Conservation (phyloP, 2,888 invertebrate species). For the Scelioninae gen. 1 region DNA sequence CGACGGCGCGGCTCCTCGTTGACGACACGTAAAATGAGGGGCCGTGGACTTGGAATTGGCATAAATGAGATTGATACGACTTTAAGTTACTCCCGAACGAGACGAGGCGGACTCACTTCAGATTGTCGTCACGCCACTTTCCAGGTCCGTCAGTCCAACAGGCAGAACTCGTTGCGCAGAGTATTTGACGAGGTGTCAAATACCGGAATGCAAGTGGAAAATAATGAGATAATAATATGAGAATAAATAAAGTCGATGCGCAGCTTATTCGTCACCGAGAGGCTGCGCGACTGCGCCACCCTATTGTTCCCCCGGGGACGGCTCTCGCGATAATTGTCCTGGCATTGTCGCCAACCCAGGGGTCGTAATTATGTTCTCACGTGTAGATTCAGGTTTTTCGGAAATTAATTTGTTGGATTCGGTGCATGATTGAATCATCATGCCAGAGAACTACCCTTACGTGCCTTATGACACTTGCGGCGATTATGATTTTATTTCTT, state of each 20-base stretch:
- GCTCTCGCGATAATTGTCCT: constrained; percentile 54
- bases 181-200: constrained; percentile 70
- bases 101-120: constrained; percentile 69
- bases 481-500: background rate
- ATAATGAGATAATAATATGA: constrained; percentile 72
- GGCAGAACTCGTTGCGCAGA: constrained; percentile 70
- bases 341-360: constrained; percentile 37
- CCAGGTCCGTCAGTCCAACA: constrained; percentile 52
- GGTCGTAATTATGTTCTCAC: constrained; percentile 65
- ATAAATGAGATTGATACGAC: constrained; percentile 84
- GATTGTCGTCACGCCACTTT: constrained; percentile 80
- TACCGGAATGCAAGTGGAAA: constrained; percentile 72
- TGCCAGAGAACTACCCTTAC: background rate
- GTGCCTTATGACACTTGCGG: background rate
- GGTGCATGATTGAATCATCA: constrained; percentile 24
- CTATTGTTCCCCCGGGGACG: constrained; percentile 28
- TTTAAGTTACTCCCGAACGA: constrained; percentile 80
- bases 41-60: constrained; percentile 77
- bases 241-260: constrained; percentile 69
- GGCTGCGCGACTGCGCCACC: constrained; percentile 23
- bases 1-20: constrained; percentile 59
- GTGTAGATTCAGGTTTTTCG: constrained; percentile 54
- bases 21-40: constrained; percentile 66
- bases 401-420: constrained; percentile 43
- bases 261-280: constrained; percentile 63